These are phyloP conservation scores for Halocynthia roretzi DNA, from an alignment of 23 tunicate genomes.

Conservation along the genomic window DNA sequence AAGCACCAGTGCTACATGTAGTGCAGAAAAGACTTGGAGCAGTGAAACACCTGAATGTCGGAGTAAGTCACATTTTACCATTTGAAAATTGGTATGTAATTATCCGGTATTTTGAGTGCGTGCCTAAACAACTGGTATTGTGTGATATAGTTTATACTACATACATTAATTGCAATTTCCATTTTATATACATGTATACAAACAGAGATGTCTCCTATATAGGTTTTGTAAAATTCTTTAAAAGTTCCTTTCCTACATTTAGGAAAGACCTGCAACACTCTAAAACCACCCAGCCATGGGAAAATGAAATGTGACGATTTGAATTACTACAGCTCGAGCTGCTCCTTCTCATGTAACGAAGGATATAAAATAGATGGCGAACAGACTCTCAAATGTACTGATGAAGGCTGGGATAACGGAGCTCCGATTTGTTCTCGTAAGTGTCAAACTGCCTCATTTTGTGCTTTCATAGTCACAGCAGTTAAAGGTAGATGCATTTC, in stretches of 20 bases:
- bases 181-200: no score
- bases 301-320: constrained; percentile 41
- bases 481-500: no score
- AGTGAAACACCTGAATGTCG: constrained; percentile 54
- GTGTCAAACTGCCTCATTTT: neutral
- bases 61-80: constrained; percentile 25
- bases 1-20: constrained; percentile 43
- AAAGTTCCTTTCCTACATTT: neutral
- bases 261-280: constrained; percentile 70
- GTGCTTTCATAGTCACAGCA: no score
- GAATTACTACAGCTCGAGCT: constrained; percentile 44
- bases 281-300: constrained; percentile 45
- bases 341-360: constrained; percentile 39
- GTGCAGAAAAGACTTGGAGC: constrained; percentile 47
- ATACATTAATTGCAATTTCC: no score
- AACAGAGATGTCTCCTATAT: no score
- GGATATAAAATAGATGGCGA: constrained; percentile 45
- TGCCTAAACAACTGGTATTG: no score
- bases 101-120: no score
- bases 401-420: constrained; percentile 75
- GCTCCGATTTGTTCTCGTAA: constrained; percentile 70
- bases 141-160: no score
- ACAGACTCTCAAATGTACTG: constrained; percentile 42
- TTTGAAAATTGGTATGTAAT: neutral
- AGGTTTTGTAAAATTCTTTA: no score